Evolutionary conservation across 2,888 invertebrate genomes (phyloP), one percentile per base, ranked within the genome.

Genomic region (Ormia ochracea): DNA sequence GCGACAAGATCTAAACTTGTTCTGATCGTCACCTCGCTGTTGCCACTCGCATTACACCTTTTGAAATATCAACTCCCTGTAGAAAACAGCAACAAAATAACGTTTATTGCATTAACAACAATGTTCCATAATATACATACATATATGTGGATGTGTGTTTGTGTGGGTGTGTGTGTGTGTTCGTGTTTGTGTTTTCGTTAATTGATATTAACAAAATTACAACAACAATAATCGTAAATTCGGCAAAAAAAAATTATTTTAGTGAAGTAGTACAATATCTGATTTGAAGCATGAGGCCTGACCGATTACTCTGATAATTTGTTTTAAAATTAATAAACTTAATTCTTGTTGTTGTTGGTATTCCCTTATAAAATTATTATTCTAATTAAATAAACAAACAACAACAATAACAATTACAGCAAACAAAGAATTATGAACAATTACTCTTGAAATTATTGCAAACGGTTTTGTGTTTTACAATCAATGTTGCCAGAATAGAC

Each of bases 1-100:
- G 84, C 87, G 83, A 83, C 85, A 84, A 87, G 84, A 85, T 87
- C 82, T 83, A 84, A 87, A 87, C 84, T 87, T 82, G 85, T 88
- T 87, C 87, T 87, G 87, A 87, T 86, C 86, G 85, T 82, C 77
- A 69, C 76, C 81, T 82, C 82, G 83, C 80, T 82, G 81, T 83
- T 84, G 80, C 84, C 81, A 80, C 83, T 75, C 83, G 84, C 84
- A 78, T 86, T 84, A 85, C 86, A 87, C 86, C 86, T 85, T 86
- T 82, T 23, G 23, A 74, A 79, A 43, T 65, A 19, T 17, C 43
- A 28, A 23, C 43, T 61, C 50, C 23, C 26, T 23, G 21, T 43
- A 26, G 56, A 70, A 83, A 81, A 65, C 28, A 63, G 33, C 38
- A 58, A 41, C n/a, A 58, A 41, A 19, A 50, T 21, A 23, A 36